Conservation (phyloP, 35 echinoderm and acorn worm genomes). For the Acanthaster planci region DNA sequence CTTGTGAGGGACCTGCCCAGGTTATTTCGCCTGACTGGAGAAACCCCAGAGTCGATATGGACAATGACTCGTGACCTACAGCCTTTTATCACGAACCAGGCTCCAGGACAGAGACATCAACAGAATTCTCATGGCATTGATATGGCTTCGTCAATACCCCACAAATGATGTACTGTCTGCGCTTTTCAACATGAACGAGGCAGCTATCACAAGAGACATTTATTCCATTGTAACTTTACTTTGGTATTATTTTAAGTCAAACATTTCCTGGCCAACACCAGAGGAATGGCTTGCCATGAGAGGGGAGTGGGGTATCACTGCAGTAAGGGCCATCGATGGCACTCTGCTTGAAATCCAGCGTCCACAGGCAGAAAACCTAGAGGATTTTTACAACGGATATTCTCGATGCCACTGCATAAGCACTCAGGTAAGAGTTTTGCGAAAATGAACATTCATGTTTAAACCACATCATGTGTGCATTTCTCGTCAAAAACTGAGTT, state of each 20-base stretch:
- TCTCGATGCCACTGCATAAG: not conserved
- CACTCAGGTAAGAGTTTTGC: not conserved
- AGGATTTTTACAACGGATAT: not conserved
- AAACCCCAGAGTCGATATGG: not conserved
- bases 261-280: not conserved
- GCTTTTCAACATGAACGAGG: not conserved
- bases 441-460: too few species aligned
- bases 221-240: not conserved
- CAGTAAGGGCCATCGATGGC: not conserved
- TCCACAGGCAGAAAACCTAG: not conserved
- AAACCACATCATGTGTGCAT: too few species aligned
- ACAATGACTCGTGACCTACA: not conserved
- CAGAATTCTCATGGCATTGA: not conserved
- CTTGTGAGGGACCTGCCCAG: not conserved
- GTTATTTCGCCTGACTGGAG: not conserved
- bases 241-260: not conserved
- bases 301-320: not conserved
- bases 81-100: not conserved
- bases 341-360: not conserved
- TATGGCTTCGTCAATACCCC: not conserved
- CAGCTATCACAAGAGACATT: not conserved
- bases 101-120: not conserved
- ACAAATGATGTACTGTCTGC: not conserved
- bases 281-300: not conserved
- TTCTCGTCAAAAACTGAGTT: too few species aligned